phyloP scores from a whole-genome alignment of 2,888 invertebrate species.

The Lacanobia oleracea region DNA sequence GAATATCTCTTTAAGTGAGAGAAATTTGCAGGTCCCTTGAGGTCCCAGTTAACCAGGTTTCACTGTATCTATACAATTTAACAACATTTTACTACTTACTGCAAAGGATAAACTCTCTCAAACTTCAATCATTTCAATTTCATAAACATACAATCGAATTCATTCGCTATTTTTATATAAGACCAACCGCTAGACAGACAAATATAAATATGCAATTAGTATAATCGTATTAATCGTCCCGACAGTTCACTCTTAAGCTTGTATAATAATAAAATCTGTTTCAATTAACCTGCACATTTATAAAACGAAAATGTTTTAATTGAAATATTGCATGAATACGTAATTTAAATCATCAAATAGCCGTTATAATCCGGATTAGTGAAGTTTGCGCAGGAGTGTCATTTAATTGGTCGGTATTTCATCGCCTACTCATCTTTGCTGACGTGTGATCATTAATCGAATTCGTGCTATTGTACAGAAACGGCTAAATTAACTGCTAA shows the following conservation, averaged over 20 bases:
- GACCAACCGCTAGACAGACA: slow-evolving; percentile 20
- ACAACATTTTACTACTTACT: not conserved
- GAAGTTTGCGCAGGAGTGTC: slow-evolving; percentile 65
- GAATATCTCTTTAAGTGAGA: no score
- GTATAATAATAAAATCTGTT: slow-evolving; percentile 40
- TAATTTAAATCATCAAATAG: slow-evolving; percentile 44
- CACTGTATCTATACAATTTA: not conserved
- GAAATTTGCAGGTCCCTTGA: no score
- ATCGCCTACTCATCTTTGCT: slow-evolving; percentile 69
- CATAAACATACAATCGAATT: not conserved
- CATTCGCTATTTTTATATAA: slow-evolving; percentile 13
- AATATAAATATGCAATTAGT: slow-evolving; percentile 38
- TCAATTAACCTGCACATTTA: slow-evolving; percentile 43
- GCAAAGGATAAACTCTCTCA: slow-evolving; percentile 15
- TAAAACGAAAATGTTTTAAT: slow-evolving; percentile 51
- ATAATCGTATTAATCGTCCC: slow-evolving; percentile 41
- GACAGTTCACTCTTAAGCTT: slow-evolving; percentile 43
- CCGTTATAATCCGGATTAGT: slow-evolving; percentile 65
- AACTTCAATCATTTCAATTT: not conserved
- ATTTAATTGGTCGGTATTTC: slow-evolving; percentile 67
- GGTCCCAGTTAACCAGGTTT: no score
- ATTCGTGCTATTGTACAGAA: slow-evolving; percentile 51
- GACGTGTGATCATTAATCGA: slow-evolving; percentile 56
- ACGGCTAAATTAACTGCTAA: slow-evolving; percentile 32
- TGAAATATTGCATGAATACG: slow-evolving; percentile 50